Base-by-base conservation (phyloP, 1,140 invertebrate species). In the Eufriesea mexicana region DNA sequence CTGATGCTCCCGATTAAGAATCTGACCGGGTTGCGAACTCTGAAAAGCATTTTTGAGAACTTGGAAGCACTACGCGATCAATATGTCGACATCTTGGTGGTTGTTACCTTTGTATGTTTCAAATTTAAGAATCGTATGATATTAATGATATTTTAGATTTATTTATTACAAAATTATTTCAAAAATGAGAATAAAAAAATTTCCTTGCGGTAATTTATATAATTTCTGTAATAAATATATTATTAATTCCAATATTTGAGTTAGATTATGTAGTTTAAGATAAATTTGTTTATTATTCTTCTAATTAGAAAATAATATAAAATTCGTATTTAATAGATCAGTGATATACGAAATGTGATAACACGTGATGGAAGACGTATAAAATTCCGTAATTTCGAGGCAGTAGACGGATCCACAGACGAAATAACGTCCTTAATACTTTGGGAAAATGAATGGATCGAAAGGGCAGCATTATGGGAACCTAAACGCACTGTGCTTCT, bases 1-100 rank as follows among this genome's bases (percentile, higher is more conserved):
- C 88, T 96, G 5, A 93, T 93, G 73, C 90, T 95, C 61, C 96
- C 96, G 2, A 96, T 96, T 0, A 97, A 96, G 92, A 91, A 91
- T 42, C 81, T 91, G 8, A 71, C 82, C 7, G 83, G 88, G n/a
- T 82, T 90, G 25, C 73, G 85, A 61, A 85, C 78, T 28, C 80
- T 95, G 35, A 86, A 89, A 54, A 86, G 87, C 42, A 88, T 95
- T 79, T 85, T 94, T 35, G 79, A 91, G 0, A 92, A 94, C 80
- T 89, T 93, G 23, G 91, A 94, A 25, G 67, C 85, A n/a, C 78
- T 95, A 20, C 85, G 88, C 73, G 91, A 94, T 79, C 88, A 93
- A 83, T 94, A 82, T 79, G 90, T 95, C 14, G 91, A 93, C 86
- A 62, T 95, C 14, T 76, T 95, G 25, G 93, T 94, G 18, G 90